Evolutionary conservation across 2,888 invertebrate species (phyloP).

Genomic region (Rhodophaea formosa): DNA sequence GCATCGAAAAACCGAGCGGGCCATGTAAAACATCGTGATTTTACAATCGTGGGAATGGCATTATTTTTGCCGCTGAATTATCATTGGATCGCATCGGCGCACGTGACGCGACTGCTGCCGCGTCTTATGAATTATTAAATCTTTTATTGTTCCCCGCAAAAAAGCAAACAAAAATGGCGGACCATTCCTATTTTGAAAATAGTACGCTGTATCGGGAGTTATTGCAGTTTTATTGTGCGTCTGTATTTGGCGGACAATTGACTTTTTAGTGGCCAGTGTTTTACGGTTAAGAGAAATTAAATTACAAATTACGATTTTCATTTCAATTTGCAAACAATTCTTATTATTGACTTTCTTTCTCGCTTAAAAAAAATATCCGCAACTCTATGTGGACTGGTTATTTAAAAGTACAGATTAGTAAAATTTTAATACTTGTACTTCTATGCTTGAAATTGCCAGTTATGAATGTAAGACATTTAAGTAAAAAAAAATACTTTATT

Average conservation of each 20-base stretch:
- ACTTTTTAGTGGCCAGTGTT: slow-evolving; percentile 33
- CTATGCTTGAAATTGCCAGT: too few species aligned
- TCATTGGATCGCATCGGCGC: slow-evolving; percentile 45
- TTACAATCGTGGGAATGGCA: slow-evolving; percentile 73
- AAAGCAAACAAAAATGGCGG: slow-evolving; percentile 56
- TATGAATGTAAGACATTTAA: too few species aligned
- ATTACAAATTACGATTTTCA: slow-evolving; percentile 31
- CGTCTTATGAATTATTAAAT: slow-evolving; percentile 77
- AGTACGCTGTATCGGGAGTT: slow-evolving; percentile 54
- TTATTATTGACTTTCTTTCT: neutral
- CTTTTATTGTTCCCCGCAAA: slow-evolving; percentile 73
- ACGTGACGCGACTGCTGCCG: slow-evolving; percentile 65
- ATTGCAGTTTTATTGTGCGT: slow-evolving; percentile 63
- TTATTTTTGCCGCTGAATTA: slow-evolving; percentile 55
- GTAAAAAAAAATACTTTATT: neutral
- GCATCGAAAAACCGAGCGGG: slow-evolving; percentile 31
- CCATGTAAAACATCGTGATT: slow-evolving; percentile 66
- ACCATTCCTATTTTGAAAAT: slow-evolving; percentile 73
- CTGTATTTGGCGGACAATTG: slow-evolving; percentile 70
- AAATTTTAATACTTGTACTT: too few species aligned
- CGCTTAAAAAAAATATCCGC: neutral
- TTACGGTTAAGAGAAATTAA: slow-evolving; percentile 23
- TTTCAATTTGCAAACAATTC: slow-evolving; percentile 24
- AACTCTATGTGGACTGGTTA: too few species aligned
- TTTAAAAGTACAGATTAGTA: too few species aligned